Evolutionary conservation across 2,888 invertebrate species (phyloP).

Genomic region (Drosophila quinaria): DNA sequence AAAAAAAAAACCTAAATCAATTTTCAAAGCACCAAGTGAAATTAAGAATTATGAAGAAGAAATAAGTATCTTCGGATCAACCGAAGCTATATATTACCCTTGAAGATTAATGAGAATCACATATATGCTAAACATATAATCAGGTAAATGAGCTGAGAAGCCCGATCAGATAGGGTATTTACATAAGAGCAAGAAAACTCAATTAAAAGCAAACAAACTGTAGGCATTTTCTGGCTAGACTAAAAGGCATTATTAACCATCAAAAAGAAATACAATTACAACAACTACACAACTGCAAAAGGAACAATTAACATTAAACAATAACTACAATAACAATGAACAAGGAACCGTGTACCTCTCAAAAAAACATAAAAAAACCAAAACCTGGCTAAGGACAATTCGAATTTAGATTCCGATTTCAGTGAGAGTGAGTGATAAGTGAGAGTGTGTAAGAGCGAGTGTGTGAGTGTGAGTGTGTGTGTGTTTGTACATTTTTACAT

Average conservation of each 20-base stretch:
- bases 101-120: conserved; percentile 8
- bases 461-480: conserved; percentile 9
- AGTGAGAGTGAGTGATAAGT: too few species aligned
- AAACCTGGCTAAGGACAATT: conserved; percentile 46
- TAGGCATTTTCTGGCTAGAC: not conserved
- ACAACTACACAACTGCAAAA: conserved; percentile 1
- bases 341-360: conserved; percentile 84
- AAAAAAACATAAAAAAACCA: conserved; percentile 7
- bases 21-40: conserved; percentile 61
- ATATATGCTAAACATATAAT: not conserved
- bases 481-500: conserved; percentile 64
- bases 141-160: not conserved
- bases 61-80: conserved; percentile 8
- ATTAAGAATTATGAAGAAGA: conserved; percentile 7
- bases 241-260: not conserved
- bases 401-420: conserved; percentile 60
- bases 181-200: not conserved
- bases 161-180: not conserved
- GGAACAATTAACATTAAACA: conserved; percentile 24
- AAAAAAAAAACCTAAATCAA: conserved; percentile 34
- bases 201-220: not conserved
- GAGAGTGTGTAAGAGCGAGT: not conserved
- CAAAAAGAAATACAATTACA: not conserved
- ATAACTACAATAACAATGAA: conserved; percentile 46
- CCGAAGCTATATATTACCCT: conserved; percentile 12